Conservation (phyloP, 2,888 invertebrate species). For the Cheilosia vernalis region DNA sequence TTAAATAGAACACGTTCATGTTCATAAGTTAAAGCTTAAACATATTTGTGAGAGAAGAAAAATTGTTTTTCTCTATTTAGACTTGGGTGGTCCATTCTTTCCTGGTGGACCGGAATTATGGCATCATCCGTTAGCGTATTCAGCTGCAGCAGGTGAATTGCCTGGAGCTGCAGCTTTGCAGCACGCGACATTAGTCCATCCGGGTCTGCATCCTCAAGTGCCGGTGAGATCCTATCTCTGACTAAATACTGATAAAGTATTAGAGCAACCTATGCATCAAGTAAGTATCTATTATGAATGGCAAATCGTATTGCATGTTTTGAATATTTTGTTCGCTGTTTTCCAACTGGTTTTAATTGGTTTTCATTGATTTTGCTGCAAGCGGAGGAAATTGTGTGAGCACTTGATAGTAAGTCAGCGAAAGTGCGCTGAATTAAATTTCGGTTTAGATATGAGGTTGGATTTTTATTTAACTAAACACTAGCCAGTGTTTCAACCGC, state of each 20-base stretch:
- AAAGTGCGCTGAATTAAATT: too few species aligned
- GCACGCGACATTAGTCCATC: constrained; percentile 96
- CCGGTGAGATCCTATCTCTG: constrained; percentile 98
- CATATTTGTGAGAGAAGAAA: neutral
- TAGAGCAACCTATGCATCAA: constrained; percentile 84
- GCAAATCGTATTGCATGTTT: constrained; percentile 56
- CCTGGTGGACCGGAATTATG: constrained; percentile 97
- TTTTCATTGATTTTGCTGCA: neutral
- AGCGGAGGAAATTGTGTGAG: neutral
- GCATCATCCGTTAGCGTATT: constrained; percentile 94
- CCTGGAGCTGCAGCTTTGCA: constrained; percentile 91
- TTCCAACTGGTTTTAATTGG: too few species aligned
- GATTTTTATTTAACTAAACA: too few species aligned
- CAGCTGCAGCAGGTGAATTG: constrained; percentile 91
- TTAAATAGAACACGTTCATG: neutral
- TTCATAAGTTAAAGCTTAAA: constrained; percentile 41
- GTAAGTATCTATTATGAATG: constrained; percentile 78
- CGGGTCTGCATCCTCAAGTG: constrained; percentile 98
- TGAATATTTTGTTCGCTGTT: constrained; percentile 47
- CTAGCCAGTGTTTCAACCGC: too few species aligned
- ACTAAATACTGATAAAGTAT: constrained; percentile 90
- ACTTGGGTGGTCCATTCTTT: constrained; percentile 98
- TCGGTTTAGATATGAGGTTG: too few species aligned
- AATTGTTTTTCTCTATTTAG: constrained; percentile 84
- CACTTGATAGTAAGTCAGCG: neutral